These are phyloP conservation scores for Phocoena phocoena DNA, from an alignment of 2,113 vertebrate species.

Conservation along the genomic window DNA sequence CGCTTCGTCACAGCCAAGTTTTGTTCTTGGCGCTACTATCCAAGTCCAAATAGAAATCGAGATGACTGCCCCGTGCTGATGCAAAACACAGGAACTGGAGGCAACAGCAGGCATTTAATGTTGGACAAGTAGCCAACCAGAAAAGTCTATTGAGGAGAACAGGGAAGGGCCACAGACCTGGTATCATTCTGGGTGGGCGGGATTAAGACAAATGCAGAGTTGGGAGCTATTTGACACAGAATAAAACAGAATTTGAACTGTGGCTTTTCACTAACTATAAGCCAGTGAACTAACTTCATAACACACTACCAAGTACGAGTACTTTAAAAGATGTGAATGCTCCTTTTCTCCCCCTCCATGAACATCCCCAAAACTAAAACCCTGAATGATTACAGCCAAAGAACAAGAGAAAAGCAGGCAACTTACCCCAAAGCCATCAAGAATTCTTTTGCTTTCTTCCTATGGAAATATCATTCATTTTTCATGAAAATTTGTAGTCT, in stretches of 20 bases:
- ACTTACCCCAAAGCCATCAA: not conserved
- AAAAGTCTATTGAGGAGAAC: not conserved
- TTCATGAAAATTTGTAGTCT: not conserved
- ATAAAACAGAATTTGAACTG: not conserved
- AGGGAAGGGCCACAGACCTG: not conserved
- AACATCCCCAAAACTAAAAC: not conserved
- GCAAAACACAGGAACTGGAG: slow-evolving; percentile 37
- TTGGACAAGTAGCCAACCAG: not conserved
- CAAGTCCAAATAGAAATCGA: not conserved
- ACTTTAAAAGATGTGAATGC: not conserved
- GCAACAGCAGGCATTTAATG: not conserved
- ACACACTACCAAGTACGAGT: not conserved
- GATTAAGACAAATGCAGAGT: not conserved
- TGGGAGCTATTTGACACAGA: not conserved
- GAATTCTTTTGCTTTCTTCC: not conserved
- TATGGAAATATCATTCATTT: not conserved
- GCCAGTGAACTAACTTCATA: not conserved
- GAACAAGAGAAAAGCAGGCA: not conserved
- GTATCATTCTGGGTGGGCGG: not conserved
- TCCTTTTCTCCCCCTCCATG: not conserved
- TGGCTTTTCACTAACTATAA: not conserved
- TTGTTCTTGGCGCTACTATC: not conserved
- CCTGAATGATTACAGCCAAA: not conserved
- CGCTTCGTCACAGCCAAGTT: not conserved
- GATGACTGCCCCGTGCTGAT: not conserved